phyloP scores from a whole-genome alignment of 2,113 vertebrate genomes.

The Climacteris rufus region DNA sequence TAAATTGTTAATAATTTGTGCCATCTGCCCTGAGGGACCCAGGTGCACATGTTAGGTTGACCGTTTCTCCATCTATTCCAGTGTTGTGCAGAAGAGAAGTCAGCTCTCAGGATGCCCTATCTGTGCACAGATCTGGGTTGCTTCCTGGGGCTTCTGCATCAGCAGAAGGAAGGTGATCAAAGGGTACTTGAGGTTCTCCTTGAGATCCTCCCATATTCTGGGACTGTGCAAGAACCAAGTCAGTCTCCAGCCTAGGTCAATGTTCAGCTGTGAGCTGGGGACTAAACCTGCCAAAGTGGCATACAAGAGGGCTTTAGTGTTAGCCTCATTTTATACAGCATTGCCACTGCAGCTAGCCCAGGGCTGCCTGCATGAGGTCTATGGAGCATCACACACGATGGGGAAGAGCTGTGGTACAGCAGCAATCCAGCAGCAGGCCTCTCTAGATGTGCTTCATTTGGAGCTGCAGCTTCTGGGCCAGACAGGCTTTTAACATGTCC shows the following conservation, averaged over 20 bases:
- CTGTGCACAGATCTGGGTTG: not conserved
- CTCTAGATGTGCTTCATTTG: not conserved
- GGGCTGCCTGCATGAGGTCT: not conserved
- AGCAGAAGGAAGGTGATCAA: not conserved
- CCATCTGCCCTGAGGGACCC: not conserved
- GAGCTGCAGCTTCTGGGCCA: not conserved
- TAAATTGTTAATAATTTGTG: not conserved
- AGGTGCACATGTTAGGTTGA: no score
- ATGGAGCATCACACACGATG: rapidly evolving
- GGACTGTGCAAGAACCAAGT: not conserved
- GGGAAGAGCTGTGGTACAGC: not conserved
- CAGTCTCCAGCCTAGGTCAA: not conserved
- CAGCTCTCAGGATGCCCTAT: not conserved
- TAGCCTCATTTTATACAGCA: not conserved
- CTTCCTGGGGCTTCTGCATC: not conserved
- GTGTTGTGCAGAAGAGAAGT: not conserved
- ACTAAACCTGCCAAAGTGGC: not conserved
- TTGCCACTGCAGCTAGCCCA: not conserved
- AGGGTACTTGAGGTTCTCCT: not conserved
- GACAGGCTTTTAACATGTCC: not conserved
- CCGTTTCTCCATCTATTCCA: rapidly evolving
- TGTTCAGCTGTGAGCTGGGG: not conserved
- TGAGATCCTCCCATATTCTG: not conserved
- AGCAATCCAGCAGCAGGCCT: not conserved
- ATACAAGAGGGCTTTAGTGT: not conserved